phyloP scores from a whole-genome alignment of 1,140 invertebrate species.

The Drosophila parabipectinata region DNA sequence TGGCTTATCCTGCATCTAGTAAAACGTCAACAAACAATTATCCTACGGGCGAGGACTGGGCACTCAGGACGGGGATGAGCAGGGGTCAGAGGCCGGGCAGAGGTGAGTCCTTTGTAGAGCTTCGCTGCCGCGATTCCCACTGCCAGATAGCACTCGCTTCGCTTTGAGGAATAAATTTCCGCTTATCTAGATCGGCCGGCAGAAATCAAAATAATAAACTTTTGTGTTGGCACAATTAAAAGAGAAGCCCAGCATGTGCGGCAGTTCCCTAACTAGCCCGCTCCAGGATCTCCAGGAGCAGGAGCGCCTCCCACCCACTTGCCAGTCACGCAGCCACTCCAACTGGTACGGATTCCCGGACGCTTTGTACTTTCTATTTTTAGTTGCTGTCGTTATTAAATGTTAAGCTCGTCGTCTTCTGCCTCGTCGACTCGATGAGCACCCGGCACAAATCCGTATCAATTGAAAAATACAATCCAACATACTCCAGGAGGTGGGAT shows the following conservation, averaged over 20 bases:
- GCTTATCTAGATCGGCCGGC: constrained; percentile 49
- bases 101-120: constrained; percentile 33
- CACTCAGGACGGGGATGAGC: constrained; percentile 24
- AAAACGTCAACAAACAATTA: constrained; percentile 65
- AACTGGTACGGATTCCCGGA: constrained; percentile 55
- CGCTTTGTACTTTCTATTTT: constrained; percentile 45
- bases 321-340: constrained; percentile 11
- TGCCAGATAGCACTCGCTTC: constrained; percentile 43
- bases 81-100: constrained; percentile 5
- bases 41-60: constrained; percentile 44
- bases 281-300: neutral
- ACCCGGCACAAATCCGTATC: constrained; percentile 57
- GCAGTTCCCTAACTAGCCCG: constrained; percentile 50
- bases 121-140: constrained; percentile 34
- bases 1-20: constrained; percentile 60
- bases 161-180: constrained; percentile 38
- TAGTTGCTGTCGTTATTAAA: constrained; percentile 74
- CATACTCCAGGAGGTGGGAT: constrained; percentile 14
- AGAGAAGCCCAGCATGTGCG: constrained; percentile 70
- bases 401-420: constrained; percentile 74
- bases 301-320: constrained; percentile 5
- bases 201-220: constrained; percentile 7
- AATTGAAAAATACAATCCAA: constrained; percentile 67
- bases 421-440: constrained; percentile 69
- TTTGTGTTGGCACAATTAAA: constrained; percentile 64